Evolutionary conservation across 2,888 invertebrate species (phyloP), one percentile per base, ranked within the genome.

Genomic region (Microctonus brassicae): DNA sequence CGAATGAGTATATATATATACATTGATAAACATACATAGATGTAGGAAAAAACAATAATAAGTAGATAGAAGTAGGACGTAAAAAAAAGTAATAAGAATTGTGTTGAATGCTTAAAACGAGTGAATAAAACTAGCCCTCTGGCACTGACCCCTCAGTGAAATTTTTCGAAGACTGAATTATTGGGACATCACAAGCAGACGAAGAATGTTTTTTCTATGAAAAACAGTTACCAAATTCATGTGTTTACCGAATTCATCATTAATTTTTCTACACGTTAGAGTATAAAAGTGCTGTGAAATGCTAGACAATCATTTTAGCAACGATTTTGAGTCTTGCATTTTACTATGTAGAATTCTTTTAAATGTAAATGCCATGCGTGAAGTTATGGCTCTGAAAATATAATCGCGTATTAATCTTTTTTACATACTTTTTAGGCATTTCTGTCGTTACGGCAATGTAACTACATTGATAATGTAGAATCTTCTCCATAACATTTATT

Each of bases 361-460:
- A 74, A 82, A 83, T 81, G 81, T 77, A 78, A 83, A 81, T 81
- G 76, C 75, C 77, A 74, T 79, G 74, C 79, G 60, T 36, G 70
- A 72, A 80, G 77, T 73, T 78, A 81, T 81, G 79, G 83, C 80
- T 78, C 73, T 61, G 73, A 73, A 73, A 63, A 77, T 78, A 80
- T 81, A 82, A 83, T 82, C 81, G 79, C 78, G 80, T 79, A 82
- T 80, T 79, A 79, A 80, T 77, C 78, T 71, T 60, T 39, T 11
- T 36, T n/a, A n/a, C 39, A 39, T n/a, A 13, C 39, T 39, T 39
- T 39, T 52, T n/a, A n/a, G n/a, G n/a, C n/a, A n/a, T n/a, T n/a
- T n/a, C n/a, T n/a, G n/a, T n/a, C n/a, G n/a, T n/a, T n/a, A n/a
- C n/a, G n/a, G n/a, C n/a, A n/a, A n/a, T n/a, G n/a, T n/a, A n/a